Percentiles rank a stretch among this genome's conserved stretches.
phyloP scores from a whole-genome alignment of 2,113 vertebrate genomes.

The Cryptotis parvus region DNA sequence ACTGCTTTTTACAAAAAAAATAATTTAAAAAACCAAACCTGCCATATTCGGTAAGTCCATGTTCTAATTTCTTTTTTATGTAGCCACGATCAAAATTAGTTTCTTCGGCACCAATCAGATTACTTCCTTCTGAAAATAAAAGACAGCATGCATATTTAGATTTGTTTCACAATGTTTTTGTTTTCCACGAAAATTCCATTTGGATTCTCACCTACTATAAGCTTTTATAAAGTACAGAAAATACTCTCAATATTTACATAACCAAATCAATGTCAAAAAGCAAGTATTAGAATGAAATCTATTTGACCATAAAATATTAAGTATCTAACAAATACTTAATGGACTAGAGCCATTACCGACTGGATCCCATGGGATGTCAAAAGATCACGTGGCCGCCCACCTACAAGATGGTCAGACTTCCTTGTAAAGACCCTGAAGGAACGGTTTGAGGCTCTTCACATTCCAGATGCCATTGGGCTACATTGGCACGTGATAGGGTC shows the following conservation, averaged over 20 bases:
- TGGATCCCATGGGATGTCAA: too few species aligned
- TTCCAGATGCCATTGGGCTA: too few species aligned
- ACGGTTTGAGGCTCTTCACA: too few species aligned
- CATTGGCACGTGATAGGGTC: too few species aligned
- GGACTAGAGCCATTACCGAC: too few species aligned
- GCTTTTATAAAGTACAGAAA: constrained; percentile 12
- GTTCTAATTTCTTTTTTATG: constrained; percentile 98
- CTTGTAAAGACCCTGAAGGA: too few species aligned
- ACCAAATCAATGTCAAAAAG: constrained; percentile 37
- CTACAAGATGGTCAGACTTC: too few species aligned
- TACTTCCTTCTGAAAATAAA: constrained; percentile 88
- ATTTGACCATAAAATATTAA: constrained; percentile 34
- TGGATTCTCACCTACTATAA: neutral
- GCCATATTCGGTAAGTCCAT: constrained; percentile 98
- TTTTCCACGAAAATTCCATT: constrained; percentile 13
- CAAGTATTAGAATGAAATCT: constrained; percentile 1
- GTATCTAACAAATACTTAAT: neutral
- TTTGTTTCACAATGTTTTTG: constrained; percentile 5
- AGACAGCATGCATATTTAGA: neutral
- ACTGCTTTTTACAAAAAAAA: rapidly evolving
- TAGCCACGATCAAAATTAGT: constrained; percentile 95
- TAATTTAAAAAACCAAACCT: constrained; percentile 88
- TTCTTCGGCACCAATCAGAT: constrained; percentile 88
- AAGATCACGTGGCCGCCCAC: too few species aligned
- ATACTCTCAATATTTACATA: constrained; percentile 21